Evolutionary conservation across 1,140 invertebrate species (phyloP), one percentile per base, ranked within the genome.

Genomic region (Pseudomyrmex pallidus): DNA sequence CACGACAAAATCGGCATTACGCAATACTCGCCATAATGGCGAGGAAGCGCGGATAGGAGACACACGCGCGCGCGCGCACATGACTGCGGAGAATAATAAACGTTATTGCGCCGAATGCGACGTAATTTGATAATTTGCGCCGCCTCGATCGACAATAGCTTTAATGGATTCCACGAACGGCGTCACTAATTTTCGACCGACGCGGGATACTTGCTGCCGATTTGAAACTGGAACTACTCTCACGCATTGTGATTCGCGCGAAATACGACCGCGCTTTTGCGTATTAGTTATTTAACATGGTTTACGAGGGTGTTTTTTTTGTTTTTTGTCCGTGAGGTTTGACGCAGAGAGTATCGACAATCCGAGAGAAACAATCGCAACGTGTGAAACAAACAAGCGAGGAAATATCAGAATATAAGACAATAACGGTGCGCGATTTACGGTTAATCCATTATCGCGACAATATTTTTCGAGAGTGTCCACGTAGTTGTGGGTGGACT

Each of bases 91-190:
- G 80, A 83, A 82, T 78, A 87, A 86, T 87, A 87, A 82, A 87
- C 66, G 70, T 87, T 87, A 88, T 82, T 76, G 66, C 74, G 59
- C 17, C 82, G 70, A 82, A 61, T 66, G 17, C 70, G 52, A 76
- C 46, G 56, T 88, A 85, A 88, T 87, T 88, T 88, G 82, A 88
- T 88, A 87, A 87, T 87, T 87, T 62, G 61, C 46, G 46, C 61
- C 57, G 46, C 20, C 44, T 56, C 57, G 68, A 63, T 87, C 82
- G 77, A 87, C 76, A 87, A 88, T 88, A 82, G 57, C 59, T 25
- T 84, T 88, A 87, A 87, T 85, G 85, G 82, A 82, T 88, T 87
- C 70, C 66, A 74, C 62, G 20, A 50, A 20, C 52, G 54, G 64
- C 52, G 61, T 84, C 66, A 67, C 56, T 84, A 78, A 84, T 84